A percentile compares a stretch with the other conserved stretches of the same genome.
Evolutionary conservation across 2,113 vertebrate genomes (phyloP).

Genomic region (Eublepharis macularius): DNA sequence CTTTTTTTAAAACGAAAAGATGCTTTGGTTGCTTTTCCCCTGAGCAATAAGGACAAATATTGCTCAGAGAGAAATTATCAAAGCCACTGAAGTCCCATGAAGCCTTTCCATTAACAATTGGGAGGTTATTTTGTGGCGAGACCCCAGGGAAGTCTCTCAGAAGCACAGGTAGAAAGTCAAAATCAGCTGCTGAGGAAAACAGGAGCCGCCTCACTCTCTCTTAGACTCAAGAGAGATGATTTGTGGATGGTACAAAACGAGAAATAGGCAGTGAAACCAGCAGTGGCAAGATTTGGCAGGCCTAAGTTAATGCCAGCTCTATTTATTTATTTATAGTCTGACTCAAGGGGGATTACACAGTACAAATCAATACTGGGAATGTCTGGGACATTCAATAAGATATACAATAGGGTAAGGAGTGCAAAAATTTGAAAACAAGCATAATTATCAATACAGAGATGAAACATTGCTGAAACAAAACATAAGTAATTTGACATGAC

Average conservation of each 20-base stretch:
- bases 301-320: not conserved
- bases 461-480: too few relatives aligned
- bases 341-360: too few relatives aligned
- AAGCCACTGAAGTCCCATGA: not conserved
- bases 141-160: not conserved
- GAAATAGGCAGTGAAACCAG: not conserved
- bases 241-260: not conserved
- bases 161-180: not conserved
- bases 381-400: too few relatives aligned
- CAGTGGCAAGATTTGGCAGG: not conserved
- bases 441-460: too few relatives aligned
- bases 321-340: too few relatives aligned
- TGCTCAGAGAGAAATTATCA: not conserved
- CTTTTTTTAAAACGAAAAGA: too few relatives aligned
- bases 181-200: not conserved
- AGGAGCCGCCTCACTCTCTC: not conserved
- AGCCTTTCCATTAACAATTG: not conserved
- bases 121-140: not conserved
- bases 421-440: too few relatives aligned
- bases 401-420: too few relatives aligned
- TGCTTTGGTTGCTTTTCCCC: not conserved
- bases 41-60: not conserved
- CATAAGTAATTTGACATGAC: too few relatives aligned
- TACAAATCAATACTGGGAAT: too few relatives aligned
- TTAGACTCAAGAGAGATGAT: not conserved